Percentiles rank a stretch among this genome's conserved stretches.
Evolutionary conservation across 1,140 invertebrate species (phyloP).

Genomic region (Acromyrmex heyeri): DNA sequence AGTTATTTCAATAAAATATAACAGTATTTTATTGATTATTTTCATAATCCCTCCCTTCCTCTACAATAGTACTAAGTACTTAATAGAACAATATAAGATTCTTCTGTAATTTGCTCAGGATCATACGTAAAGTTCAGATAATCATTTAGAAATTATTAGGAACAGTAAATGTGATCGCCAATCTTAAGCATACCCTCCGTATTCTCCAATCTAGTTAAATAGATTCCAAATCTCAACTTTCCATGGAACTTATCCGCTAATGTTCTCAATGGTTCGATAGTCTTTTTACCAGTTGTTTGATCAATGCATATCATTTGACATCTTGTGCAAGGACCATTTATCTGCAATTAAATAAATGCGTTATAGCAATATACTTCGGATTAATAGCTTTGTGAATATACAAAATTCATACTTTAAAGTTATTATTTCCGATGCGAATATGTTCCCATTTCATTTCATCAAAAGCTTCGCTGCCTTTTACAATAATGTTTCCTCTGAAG

Average conservation of each 20-base stretch:
- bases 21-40: too few species aligned
- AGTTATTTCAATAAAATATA: too few species aligned
- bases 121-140: constrained; percentile 14
- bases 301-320: constrained; percentile 98
- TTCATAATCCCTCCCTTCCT: too few species aligned
- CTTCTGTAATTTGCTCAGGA: background rate
- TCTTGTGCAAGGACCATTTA: constrained; percentile 92
- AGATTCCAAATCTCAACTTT: constrained; percentile 93
- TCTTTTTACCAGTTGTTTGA: constrained; percentile 93
- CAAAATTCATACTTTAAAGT: constrained; percentile 88
- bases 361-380: background rate
- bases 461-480: constrained; percentile 89
- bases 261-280: constrained; percentile 94
- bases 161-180: constrained; percentile 76
- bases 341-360: constrained; percentile 83
- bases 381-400: background rate
- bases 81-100: constrained; percentile 16
- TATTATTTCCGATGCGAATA: constrained; percentile 90
- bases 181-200: constrained; percentile 75
- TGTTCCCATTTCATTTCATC: constrained; percentile 92
- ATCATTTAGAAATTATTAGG: background rate
- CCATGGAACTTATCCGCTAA: constrained; percentile 91
- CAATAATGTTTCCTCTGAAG: constrained; percentile 91
- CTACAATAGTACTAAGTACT: background rate
- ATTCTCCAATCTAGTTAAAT: constrained; percentile 85